Percentiles rank a stretch among this genome's conserved stretches.
phyloP scores from a whole-genome alignment of 2,113 vertebrate genomes.

The Orycteropus afer region DNA sequence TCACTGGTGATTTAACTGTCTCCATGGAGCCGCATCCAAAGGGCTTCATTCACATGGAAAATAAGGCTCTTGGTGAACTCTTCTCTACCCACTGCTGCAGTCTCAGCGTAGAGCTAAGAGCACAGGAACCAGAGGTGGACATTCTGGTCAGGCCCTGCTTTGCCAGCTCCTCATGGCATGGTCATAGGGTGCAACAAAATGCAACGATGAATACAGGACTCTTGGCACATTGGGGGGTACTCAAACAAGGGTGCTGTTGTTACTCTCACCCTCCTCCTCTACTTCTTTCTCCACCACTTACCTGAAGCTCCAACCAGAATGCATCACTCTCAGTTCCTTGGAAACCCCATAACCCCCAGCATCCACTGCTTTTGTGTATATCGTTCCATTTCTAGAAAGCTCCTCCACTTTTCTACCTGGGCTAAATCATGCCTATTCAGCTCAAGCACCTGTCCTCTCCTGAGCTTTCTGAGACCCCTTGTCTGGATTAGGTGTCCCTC shows the following conservation, averaged over 20 bases:
- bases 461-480: background rate
- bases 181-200: background rate
- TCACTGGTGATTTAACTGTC: background rate
- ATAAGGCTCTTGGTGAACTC: fast-evolving
- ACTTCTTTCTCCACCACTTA: background rate
- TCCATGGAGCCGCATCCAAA: background rate
- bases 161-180: background rate
- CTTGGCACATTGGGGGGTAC: background rate
- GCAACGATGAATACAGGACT: fast-evolving
- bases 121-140: fast-evolving
- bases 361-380: background rate
- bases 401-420: background rate
- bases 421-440: background rate
- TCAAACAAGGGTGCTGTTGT: background rate
- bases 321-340: background rate
- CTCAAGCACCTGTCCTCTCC: background rate
- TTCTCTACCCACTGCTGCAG: background rate
- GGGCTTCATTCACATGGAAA: background rate
- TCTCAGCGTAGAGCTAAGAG: background rate
- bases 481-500: background rate
- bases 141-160: background rate
- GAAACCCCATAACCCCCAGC: background rate
- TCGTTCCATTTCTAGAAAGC: background rate
- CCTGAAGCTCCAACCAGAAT: background rate
- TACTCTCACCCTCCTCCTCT: background rate